A percentile compares a stretch with the other conserved stretches of the same genome.
Conservation (phyloP, 2,113 vertebrate genomes). For the Dolichotis patagonum region DNA sequence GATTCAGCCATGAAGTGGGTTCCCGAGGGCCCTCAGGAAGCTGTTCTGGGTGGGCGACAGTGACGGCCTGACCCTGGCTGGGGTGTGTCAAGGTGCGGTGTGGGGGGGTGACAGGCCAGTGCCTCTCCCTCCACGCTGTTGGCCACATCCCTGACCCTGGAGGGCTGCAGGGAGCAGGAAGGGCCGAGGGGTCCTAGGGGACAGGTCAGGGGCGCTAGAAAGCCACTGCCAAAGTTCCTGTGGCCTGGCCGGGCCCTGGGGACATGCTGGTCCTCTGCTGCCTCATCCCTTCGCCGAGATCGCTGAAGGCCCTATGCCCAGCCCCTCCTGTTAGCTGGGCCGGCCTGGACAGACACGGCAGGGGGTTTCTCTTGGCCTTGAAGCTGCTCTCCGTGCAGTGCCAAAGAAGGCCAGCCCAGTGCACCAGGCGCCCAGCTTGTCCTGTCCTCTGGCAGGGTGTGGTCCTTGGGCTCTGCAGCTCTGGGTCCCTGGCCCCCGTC, state of each 20-base stretch:
- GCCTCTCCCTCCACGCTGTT: background rate
- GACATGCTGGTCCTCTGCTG: background rate
- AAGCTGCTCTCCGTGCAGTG: background rate
- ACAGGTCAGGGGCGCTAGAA: background rate
- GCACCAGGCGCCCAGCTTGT: background rate
- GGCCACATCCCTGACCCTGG: background rate
- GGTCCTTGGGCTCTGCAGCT: background rate
- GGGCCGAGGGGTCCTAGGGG: background rate
- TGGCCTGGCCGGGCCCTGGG: background rate
- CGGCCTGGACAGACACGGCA: background rate
- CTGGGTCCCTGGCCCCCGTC: background rate
- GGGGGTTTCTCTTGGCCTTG: background rate
- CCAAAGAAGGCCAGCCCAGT: no score
- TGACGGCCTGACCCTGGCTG: background rate
- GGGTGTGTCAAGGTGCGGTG: background rate
- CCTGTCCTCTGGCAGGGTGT: background rate
- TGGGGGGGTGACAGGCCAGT: background rate
- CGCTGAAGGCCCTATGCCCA: background rate
- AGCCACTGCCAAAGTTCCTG: background rate
- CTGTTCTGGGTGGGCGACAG: background rate
- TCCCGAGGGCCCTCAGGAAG: background rate
- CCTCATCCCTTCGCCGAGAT: background rate
- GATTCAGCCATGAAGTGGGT: conserved; percentile 25
- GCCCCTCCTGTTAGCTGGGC: background rate
- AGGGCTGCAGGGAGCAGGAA: background rate